Evolutionary conservation across 2,888 invertebrate species (phyloP).

Genomic region (Eilema griseolum): DNA sequence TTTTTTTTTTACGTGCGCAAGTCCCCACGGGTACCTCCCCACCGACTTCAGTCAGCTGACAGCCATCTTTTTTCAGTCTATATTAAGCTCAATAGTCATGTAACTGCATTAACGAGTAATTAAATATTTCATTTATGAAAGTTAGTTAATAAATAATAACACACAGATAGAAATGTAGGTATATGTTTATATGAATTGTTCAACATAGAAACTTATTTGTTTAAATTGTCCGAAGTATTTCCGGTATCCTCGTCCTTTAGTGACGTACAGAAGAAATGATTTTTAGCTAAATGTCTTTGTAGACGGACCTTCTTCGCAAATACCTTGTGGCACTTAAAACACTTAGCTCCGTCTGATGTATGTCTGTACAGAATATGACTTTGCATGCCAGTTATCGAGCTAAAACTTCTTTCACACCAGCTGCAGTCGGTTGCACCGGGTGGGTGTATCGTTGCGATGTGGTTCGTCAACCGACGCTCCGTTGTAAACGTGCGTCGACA

Average conservation of each 20-base stretch:
- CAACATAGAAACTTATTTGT: neutral
- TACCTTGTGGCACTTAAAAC: slow-evolving; percentile 62
- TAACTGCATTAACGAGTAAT: too few species aligned
- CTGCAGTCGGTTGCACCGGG: slow-evolving; percentile 59
- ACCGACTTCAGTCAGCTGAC: too few species aligned
- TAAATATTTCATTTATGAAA: neutral
- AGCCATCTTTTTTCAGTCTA: too few species aligned
- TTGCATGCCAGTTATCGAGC: slow-evolving; percentile 59
- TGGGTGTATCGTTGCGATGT: slow-evolving; percentile 63
- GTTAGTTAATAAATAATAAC: neutral
- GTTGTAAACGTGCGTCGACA: slow-evolving; percentile 67
- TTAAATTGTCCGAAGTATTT: slow-evolving; percentile 16
- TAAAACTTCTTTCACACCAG: slow-evolving; percentile 60
- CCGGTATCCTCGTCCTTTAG: slow-evolving; percentile 11
- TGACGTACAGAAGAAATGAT: slow-evolving; percentile 42
- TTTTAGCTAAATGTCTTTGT: slow-evolving; percentile 57
- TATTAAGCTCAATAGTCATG: too few species aligned
- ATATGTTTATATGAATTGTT: neutral
- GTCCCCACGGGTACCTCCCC: too few species aligned
- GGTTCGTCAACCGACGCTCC: slow-evolving; percentile 62
- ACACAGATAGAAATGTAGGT: neutral
- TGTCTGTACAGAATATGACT: slow-evolving; percentile 69
- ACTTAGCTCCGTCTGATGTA: slow-evolving; percentile 53
- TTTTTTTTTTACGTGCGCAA: too few species aligned
- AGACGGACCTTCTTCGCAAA: slow-evolving; percentile 57